phyloP scores from a whole-genome alignment of 2,888 invertebrate species.

The Apamea sordens region DNA sequence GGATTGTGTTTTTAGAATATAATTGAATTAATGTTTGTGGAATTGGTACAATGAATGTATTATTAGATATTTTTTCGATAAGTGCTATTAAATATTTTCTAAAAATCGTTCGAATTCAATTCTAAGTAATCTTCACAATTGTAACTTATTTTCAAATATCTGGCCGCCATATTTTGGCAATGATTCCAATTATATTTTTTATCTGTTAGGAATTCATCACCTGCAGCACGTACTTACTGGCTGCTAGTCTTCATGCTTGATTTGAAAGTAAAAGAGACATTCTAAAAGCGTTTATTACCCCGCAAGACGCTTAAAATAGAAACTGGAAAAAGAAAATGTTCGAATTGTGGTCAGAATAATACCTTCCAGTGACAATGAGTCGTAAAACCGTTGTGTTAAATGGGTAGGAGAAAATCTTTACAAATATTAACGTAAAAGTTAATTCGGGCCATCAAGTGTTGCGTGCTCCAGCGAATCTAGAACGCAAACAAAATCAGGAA shows the following conservation, averaged over 20 bases:
- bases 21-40: constrained; percentile 39
- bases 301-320: constrained; percentile 70
- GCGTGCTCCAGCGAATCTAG: constrained; percentile 39
- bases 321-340: constrained; percentile 73
- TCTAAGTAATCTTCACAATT: not conserved
- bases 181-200: constrained; percentile 28
- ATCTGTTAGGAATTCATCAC: constrained; percentile 3
- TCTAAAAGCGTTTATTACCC: constrained; percentile 67
- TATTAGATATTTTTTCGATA: not conserved
- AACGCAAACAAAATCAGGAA: constrained; percentile 26
- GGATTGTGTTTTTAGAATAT: constrained; percentile 40
- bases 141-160: constrained; percentile 14
- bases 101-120: not conserved
- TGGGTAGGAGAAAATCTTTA: constrained; percentile 65
- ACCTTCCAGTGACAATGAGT: constrained; percentile 73
- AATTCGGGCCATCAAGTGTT: constrained; percentile 46
- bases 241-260: constrained; percentile 47
- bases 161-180: constrained; percentile 31
- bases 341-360: constrained; percentile 73
- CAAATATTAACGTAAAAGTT: constrained; percentile 58
- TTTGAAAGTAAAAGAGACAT: constrained; percentile 67
- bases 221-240: constrained; percentile 28
- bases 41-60: constrained; percentile 3
- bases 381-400: constrained; percentile 70
- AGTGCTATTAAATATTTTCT: not conserved